These are phyloP conservation scores for Lochmaea capreae DNA, from an alignment of 2,888 invertebrate species.

Conservation along the genomic window DNA sequence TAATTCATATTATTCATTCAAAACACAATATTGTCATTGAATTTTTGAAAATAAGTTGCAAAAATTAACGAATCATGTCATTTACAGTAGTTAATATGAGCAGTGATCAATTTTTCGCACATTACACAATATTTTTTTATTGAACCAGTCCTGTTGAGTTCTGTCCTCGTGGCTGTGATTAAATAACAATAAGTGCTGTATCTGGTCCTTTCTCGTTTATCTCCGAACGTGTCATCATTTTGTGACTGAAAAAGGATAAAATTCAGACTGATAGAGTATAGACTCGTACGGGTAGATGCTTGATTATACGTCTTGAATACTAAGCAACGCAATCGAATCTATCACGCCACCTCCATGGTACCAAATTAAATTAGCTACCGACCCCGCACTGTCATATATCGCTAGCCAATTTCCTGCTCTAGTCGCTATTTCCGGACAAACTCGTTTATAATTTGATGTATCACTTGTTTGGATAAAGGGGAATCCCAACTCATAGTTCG, in stretches of 20 bases:
- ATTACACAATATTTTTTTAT: no score
- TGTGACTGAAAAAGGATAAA: slow-evolving; percentile 36
- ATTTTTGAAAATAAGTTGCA: no score
- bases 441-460: slow-evolving; percentile 48
- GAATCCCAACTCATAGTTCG: slow-evolving; percentile 23
- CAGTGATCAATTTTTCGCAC: no score
- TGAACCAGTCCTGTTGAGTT: no score
- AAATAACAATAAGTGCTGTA: slow-evolving; percentile 29
- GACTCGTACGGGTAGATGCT: slow-evolving; percentile 34
- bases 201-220: slow-evolving; percentile 46
- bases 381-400: slow-evolving; percentile 59
- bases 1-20: no score
- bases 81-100: no score
- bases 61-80: no score
- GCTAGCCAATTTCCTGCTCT: slow-evolving; percentile 59
- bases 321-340: slow-evolving; percentile 57
- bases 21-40: no score
- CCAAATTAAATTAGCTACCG: slow-evolving; percentile 60
- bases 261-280: slow-evolving; percentile 28
- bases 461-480: slow-evolving; percentile 43
- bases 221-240: slow-evolving; percentile 54
- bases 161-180: neutral
- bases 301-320: slow-evolving; percentile 47
- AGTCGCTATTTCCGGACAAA: slow-evolving; percentile 44
- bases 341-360: slow-evolving; percentile 55